Percentiles rank a stretch among this genome's conserved stretches.
Conservation (phyloP, 2,888 invertebrate genomes). For the Drosophila acutilabella region DNA sequence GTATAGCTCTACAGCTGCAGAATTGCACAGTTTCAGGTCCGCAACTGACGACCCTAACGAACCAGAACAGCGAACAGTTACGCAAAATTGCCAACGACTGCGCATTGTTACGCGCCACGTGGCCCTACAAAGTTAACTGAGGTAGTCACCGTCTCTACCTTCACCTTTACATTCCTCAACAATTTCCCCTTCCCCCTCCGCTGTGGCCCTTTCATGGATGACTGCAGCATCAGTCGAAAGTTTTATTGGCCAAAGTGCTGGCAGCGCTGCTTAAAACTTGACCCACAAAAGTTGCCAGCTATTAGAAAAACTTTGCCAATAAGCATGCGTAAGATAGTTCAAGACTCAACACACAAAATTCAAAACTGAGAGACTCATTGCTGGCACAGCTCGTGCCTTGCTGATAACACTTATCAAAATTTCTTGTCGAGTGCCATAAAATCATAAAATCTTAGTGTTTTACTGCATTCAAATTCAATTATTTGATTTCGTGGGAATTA, state of each 20-base stretch:
- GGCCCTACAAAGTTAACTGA: conserved; percentile 62
- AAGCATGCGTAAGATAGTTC: conserved; percentile 54
- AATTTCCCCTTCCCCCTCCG: neutral
- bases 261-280: conserved; percentile 58
- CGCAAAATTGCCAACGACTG: conserved; percentile 78
- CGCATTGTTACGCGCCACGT: conserved; percentile 78
- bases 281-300: conserved; percentile 61
- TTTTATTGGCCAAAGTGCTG: conserved; percentile 73
- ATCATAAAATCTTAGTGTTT: conserved; percentile 23
- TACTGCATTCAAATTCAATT: conserved; percentile 23
- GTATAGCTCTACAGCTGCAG: neutral
- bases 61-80: conserved; percentile 74
- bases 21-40: conserved; percentile 6
- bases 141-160: neutral
- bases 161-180: neutral
- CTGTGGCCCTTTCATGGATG: neutral
- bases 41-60: conserved; percentile 62
- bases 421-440: conserved; percentile 25
- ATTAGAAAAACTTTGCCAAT: conserved; percentile 68
- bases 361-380: conserved; percentile 19
- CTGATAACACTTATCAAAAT: conserved; percentile 23
- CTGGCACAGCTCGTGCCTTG: neutral
- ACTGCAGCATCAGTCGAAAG: conserved; percentile 55
- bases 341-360: conserved; percentile 12
- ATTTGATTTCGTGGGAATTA: neutral